Base-by-base conservation (phyloP, 2,888 invertebrate species). In the Megalurothrips usitatus region DNA sequence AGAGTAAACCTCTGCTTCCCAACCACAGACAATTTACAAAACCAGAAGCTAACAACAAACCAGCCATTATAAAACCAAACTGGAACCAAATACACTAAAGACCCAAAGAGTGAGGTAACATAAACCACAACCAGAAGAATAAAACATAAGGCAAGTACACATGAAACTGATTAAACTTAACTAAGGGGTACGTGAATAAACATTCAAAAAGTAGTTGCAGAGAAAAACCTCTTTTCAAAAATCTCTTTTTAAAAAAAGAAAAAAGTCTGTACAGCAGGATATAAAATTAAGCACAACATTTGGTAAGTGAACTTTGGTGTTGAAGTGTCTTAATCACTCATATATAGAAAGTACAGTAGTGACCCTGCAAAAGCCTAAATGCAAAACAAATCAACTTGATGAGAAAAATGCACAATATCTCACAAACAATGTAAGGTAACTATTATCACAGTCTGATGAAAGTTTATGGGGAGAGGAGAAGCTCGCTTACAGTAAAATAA, bases 381-480 rank as follows among this genome's bases (percentile, higher is more conserved):
- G 58, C 58, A 4, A 58, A 58, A n/a, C 4, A 58, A 58, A 58
- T 17, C 19, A 58, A 58, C 0, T 58, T 17, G 17, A 19, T 58
- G 6, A 58, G n/a, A n/a, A 11, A 26, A 75, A 26, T 75, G 68
- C 23, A 10, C 9, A 10, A 43, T 43, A 26, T 26, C 26, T 10
- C 12, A 26, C 68, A 75, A 75, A 75, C 4, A 75, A 26, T 26
- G 26, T 26, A 75, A 75, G 68, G 68, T 75, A 75, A 75, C 68
- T 75, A 75, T 75, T 75, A 75, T 75, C 68, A 75, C 68, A 75
- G 68, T 26, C 26, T 26, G 68, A 75, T 75, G 26, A 75, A 26
- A 75, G 23, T 75, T 75, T 75, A 6, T 19, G 17, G 58, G 23
- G 68, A 75, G 23, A 23, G 23, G 26, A 26, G 23, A 2, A 43